Percentiles rank a stretch among this genome's conserved stretches.
phyloP scores from a whole-genome alignment of 1,140 invertebrate genomes.

The Chymomyza costata region DNA sequence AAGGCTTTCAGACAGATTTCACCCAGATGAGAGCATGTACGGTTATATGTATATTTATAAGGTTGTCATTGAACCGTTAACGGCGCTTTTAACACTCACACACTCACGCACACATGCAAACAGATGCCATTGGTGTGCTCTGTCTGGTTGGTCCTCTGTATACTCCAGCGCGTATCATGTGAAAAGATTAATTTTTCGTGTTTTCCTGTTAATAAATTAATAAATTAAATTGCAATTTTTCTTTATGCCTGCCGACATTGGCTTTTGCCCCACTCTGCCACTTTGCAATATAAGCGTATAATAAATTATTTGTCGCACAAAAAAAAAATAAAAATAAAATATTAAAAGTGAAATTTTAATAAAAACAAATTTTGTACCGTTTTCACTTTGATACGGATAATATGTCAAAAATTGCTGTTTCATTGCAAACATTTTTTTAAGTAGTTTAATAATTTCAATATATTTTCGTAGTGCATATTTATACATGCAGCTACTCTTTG shows the following conservation, averaged over 20 bases:
- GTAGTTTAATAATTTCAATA: constrained; percentile 42
- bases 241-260: constrained; percentile 31
- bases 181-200: constrained; percentile 44
- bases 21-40: constrained; percentile 11
- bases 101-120: neutral
- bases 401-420: constrained; percentile 4
- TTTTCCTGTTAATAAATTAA: constrained; percentile 52
- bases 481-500: no score
- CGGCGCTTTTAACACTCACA: constrained; percentile 36
- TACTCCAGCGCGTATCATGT: neutral
- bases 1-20: no score
- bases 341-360: constrained; percentile 60
- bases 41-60: constrained; percentile 3
- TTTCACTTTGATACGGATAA: constrained; percentile 43
- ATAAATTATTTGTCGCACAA: constrained; percentile 37
- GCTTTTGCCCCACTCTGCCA: constrained; percentile 23
- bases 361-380: constrained; percentile 52
- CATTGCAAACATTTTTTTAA: constrained; percentile 37
- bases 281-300: constrained; percentile 11
- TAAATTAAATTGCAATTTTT: constrained; percentile 59
- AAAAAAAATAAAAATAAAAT: no score
- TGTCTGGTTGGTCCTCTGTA: neutral
- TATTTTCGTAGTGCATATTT: constrained; percentile 12
- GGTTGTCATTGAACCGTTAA: constrained; percentile 51
- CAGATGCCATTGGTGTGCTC: neutral